Conservation (phyloP, 2,113 vertebrate genomes). For the Lamprotornis superbus region DNA sequence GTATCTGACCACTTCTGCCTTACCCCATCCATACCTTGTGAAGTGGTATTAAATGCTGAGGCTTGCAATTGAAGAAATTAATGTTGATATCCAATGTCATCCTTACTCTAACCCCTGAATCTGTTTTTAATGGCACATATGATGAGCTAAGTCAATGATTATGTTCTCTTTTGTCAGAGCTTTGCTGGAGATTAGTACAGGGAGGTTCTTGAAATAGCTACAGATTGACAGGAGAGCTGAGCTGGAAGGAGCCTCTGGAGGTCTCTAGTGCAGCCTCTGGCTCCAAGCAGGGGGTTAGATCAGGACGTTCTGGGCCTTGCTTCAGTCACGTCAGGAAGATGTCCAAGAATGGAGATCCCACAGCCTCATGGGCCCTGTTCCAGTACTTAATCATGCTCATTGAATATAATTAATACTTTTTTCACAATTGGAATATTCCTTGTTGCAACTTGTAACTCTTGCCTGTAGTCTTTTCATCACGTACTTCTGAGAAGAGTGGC, state of each 20-base stretch:
- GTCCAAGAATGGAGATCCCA: conserved; percentile 10
- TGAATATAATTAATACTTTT: conserved; percentile 7
- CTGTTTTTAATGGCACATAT: neutral
- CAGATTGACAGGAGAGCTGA: neutral
- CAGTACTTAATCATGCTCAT: neutral
- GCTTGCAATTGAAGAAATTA: neutral
- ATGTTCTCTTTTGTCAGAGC: neutral
- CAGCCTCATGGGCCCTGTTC: neutral
- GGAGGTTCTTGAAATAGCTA: neutral
- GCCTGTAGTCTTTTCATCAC: neutral
- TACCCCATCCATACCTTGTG: neutral
- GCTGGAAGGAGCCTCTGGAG: neutral
- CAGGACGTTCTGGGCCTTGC: neutral
- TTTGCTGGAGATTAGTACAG: neutral
- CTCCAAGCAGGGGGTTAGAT: neutral
- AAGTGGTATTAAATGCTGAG: neutral
- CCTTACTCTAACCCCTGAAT: neutral
- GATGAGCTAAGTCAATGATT: neutral
- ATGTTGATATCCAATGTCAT: neutral
- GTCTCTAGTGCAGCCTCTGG: neutral
- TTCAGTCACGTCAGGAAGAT: neutral
- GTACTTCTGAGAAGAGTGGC: neutral
- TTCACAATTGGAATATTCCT: neutral
- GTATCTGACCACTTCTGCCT: neutral
- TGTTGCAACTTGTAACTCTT: conserved; percentile 16